These are phyloP conservation scores for Stenotaenia linearis DNA, from an alignment of 2,888 invertebrate species.

Conservation along the genomic window DNA sequence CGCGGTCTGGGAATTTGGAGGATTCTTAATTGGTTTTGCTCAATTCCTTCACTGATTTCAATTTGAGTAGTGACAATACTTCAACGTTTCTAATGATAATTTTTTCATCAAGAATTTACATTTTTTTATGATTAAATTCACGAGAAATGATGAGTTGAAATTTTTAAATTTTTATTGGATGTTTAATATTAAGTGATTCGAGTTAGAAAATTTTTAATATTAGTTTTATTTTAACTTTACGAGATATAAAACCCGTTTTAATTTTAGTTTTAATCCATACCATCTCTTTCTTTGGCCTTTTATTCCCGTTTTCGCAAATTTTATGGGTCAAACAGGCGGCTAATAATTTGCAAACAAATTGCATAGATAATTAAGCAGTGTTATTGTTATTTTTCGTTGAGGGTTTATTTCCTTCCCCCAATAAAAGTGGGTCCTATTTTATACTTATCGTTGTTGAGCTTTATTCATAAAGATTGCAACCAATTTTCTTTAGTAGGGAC, in stretches of 20 bases:
- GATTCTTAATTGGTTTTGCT: slow-evolving; percentile 14
- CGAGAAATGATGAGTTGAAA: neutral
- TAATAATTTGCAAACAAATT: slow-evolving; percentile 12
- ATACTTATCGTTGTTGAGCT: slow-evolving; percentile 1
- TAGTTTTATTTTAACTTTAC: neutral
- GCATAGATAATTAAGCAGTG: slow-evolving; percentile 10
- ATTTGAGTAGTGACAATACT: slow-evolving; percentile 1
- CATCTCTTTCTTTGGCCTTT: neutral
- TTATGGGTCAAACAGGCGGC: slow-evolving; percentile 24
- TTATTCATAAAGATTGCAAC: neutral
- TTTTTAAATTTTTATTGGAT: neutral
- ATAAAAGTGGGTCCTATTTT: slow-evolving; percentile 1
- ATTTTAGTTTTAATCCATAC: neutral
- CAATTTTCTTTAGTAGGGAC: neutral
- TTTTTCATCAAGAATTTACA: neutral
- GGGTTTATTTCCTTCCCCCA: neutral
- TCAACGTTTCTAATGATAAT: neutral
- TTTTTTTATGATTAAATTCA: neutral
- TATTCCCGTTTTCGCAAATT: neutral
- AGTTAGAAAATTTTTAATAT: neutral
- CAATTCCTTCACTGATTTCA: slow-evolving; percentile 15
- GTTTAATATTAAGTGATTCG: neutral
- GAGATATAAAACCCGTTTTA: neutral
- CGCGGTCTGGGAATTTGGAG: neutral
- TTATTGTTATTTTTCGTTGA: neutral